Percentiles rank a stretch among this genome's conserved stretches.
Evolutionary conservation across 2,113 vertebrate species (phyloP).

Genomic region (Rana temporaria): DNA sequence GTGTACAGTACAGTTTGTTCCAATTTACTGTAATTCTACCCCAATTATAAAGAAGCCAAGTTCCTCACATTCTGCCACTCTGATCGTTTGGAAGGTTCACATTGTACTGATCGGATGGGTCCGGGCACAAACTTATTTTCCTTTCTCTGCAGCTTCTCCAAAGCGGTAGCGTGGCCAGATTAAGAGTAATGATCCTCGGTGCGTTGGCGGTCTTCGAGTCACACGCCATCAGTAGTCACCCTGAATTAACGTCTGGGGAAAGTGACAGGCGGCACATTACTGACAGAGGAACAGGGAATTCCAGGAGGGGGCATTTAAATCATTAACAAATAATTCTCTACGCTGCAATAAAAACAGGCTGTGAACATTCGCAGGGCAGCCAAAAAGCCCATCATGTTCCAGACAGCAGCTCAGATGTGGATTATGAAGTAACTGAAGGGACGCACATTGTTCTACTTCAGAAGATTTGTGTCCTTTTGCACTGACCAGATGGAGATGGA

Average conservation of each 20-base stretch:
- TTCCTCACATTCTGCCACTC: not conserved
- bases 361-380: too few relatives aligned
- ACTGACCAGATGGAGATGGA: too few relatives aligned
- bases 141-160: not conserved
- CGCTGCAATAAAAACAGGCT: too few relatives aligned
- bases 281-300: not conserved
- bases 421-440: too few relatives aligned
- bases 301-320: too few relatives aligned
- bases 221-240: not conserved
- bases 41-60: not conserved
- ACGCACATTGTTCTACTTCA: too few relatives aligned
- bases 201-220: too few relatives aligned
- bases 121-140: not conserved
- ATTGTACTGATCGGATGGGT: not conserved
- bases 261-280: not conserved
- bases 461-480: too few relatives aligned
- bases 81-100: not conserved
- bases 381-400: too few relatives aligned
- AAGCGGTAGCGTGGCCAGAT: not conserved
- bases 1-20: not conserved
- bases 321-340: too few relatives aligned
- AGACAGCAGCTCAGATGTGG: too few relatives aligned
- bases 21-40: not conserved
- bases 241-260: not conserved
- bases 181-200: not conserved